Percentiles rank a stretch among this genome's conserved stretches.
These are phyloP conservation scores for Daubentonia madagascariensis DNA, from an alignment of 2,113 vertebrate genomes.

Conservation along the genomic window DNA sequence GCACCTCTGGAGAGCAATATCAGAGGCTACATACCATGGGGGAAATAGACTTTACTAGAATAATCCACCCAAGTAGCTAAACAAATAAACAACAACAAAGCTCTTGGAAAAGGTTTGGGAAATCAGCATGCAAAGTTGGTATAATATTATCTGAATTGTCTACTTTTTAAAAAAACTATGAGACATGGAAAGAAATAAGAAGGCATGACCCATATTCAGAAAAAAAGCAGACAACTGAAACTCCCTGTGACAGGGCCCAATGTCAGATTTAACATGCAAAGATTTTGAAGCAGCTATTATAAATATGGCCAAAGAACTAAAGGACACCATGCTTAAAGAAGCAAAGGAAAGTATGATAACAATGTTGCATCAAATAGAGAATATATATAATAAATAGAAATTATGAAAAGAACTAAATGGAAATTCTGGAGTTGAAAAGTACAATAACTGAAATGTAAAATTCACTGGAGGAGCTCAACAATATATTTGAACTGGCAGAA, in stretches of 20 bases:
- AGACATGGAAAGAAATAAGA: neutral
- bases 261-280: neutral
- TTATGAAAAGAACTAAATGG: neutral
- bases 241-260: neutral
- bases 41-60: neutral
- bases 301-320: neutral
- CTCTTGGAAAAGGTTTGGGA: neutral
- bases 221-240: neutral
- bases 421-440: neutral
- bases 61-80: neutral
- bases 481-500: neutral
- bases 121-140: neutral
- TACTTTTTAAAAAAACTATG: neutral
- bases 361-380: neutral
- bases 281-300: neutral
- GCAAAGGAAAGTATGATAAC: neutral
- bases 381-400: neutral
- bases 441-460: neutral
- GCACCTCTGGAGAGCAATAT: neutral
- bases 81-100: neutral
- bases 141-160: neutral
- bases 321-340: neutral
- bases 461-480: neutral
- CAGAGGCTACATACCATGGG: neutral
- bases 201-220: neutral